These are phyloP conservation scores for Eulemur rufifrons DNA, from an alignment of 2,113 vertebrate genomes.

Conservation along the genomic window DNA sequence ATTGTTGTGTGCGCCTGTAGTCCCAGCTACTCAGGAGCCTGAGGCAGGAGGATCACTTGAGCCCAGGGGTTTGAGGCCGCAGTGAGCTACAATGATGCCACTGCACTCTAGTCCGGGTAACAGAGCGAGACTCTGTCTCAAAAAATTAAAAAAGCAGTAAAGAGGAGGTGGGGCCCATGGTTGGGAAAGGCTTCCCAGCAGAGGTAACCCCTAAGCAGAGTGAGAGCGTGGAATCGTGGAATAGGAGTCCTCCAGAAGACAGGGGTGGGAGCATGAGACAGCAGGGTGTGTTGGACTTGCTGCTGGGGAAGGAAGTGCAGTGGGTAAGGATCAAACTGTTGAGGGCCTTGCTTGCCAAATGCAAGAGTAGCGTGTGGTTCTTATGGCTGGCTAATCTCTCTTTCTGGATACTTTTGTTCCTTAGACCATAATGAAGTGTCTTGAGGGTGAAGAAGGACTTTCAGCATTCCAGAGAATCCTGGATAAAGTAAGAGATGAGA, in stretches of 20 bases:
- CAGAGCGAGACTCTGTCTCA: no score
- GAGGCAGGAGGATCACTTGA: no score
- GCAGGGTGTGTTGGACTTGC: neutral
- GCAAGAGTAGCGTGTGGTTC: neutral
- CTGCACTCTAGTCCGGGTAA: no score
- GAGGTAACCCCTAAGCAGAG: neutral
- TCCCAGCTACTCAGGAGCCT: no score
- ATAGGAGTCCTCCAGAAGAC: neutral
- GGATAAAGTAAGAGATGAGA: constrained; percentile 62
- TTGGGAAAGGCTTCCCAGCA: neutral
- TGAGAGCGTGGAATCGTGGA: rapidly evolving
- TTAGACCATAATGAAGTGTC: constrained; percentile 79
- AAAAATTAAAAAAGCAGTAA: neutral
- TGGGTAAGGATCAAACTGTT: neutral
- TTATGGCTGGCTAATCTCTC: neutral
- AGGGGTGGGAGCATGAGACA: no score
- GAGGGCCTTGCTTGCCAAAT: neutral
- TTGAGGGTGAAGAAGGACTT: constrained; percentile 72
- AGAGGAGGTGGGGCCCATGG: neutral
- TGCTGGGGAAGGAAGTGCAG: neutral
- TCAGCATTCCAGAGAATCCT: constrained; percentile 80
- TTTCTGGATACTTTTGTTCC: constrained; percentile 41
- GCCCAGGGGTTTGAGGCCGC: no score
- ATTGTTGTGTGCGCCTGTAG: no score
- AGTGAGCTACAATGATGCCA: no score